Evolutionary conservation across 1,140 invertebrate species (phyloP), one percentile per base, ranked within the genome.

Genomic region (Portunus trituberculatus): DNA sequence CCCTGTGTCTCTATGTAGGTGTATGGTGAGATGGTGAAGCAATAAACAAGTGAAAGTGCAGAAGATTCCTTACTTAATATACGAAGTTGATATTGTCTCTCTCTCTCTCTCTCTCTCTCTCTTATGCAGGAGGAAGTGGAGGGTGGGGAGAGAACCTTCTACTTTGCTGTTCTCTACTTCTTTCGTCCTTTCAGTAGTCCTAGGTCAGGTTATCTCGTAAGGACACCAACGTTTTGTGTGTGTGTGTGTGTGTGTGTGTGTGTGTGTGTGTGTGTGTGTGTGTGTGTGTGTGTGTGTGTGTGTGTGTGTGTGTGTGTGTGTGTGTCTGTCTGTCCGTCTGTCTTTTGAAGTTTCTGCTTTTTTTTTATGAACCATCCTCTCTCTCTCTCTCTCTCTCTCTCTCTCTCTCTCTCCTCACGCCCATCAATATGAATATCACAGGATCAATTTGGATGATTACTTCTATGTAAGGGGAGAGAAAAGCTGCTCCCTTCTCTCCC

Each of bases 401-500:
- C 45, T 31, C 67, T 10, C 32, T 39, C 48, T 45, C n/a, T 31
- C 28, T n/a, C 12, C 45, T 32, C 59, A 32, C 84, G 59, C 82
- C 82, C 59, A 93, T 93, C 92, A 86, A 93, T 93, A 87, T 88
- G 87, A 93, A 86, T 93, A 93, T 93, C 92, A 93, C 92, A 93
- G 84, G 92, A 93, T 93, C 92, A 93, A 93, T 93, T 93, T 93
- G 84, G 92, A 31, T 93, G 92, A 93, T 93, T 93, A 93, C 92
- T 93, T 10, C 52, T 28, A 46, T 52, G 45, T 91, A 25, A 31
- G 31, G 86, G 16, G 86, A 39, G 31, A 88, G 67, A 76, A 59
- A 12, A 16, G 20, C 20, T n/a, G 4, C 32, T 86, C 84, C 84
- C 32, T 39, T 6, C 84, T 20, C 84, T 86, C 84, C 32, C 84